Base-by-base conservation (phyloP, 2,888 invertebrate genomes). In the Drosophila siamana region DNA sequence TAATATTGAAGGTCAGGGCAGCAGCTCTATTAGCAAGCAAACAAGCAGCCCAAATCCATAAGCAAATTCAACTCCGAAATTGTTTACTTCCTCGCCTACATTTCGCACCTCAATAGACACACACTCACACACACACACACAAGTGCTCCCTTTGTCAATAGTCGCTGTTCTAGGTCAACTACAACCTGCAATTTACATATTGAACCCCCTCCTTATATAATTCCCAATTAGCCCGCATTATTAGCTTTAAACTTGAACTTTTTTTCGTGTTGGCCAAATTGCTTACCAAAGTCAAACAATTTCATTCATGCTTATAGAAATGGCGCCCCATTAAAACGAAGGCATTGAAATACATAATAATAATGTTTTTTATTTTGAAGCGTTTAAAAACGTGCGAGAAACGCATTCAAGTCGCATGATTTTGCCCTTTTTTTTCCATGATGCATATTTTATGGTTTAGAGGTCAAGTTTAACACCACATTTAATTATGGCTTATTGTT, bases 221-320 rank as follows among this genome's bases (percentile, higher is more conserved):
- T 82, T 60, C 65, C 75, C 86, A 87, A 88, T 85, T 85, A 80
- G 86, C 82, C 75, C 52, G 82, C 67, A 73, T 85, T 85, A 87
- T 85, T 87, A 76, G 54, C 44, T 69, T 72, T 86, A 72, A 86
- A 88, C 83, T 86, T 83, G 86, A 88, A 83, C 86, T 83, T 69
- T 69, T 61, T 67, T 47, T n/a, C n/a, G n/a, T n/a, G n/a, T n/a
- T 40, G 55, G 47, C 30, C 46, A 33, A 60, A 50, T 57, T 28
- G 38, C 52, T 51, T 38, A 40, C 50, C 48, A 56, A 48, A 63
- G 30, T 13, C 54, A 43, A 66, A 52, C 47, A 72, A 59, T 71
- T 77, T 66, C 57, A 66, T 72, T 77, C 52, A 52, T 75, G 13
- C 41, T 26, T 30, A 57, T 64, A 48, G 56, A 57, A 60, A 64